Base-by-base conservation (phyloP, 2,888 invertebrate genomes). In the Ophion slaviceki region DNA sequence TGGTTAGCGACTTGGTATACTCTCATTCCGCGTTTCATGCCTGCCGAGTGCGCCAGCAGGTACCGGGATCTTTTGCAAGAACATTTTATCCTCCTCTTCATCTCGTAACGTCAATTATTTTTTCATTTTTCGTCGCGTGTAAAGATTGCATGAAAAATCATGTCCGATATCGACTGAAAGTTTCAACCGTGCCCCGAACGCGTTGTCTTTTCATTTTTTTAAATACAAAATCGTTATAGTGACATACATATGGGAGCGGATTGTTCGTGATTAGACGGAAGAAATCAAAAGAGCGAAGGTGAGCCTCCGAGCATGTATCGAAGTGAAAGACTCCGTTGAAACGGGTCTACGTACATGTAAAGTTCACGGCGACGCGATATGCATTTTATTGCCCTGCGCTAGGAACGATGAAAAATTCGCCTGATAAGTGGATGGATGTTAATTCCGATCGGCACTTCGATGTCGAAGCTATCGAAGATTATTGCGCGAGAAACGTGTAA, bases 11-110 rank as follows among this genome's bases (percentile, higher is more conserved):
- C 24, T 45, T 24, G 53, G 64, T 64, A 45, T 36, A 79, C 61
- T 66, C 76, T 83, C 83, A 61, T 77, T 80, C 83, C 62, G 76
- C 80, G 68, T 76, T 77, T 68, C 36, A 59, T 61, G 77, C 59
- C 72, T 67, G 80, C 36, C 74, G 77, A 72, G 74, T 59, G 80
- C 40, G 71, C 76, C 57, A 59, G 64, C 66, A 71, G 72, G 76
- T 83, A 64, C 77, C 72, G 47, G 68, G 72, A 70, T 75, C 40
- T n/a, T 75, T 76, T 20, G 14, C 7, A 40, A 40, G 32, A 32
- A 66, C 57, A 66, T 53, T 32, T 45, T 24, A 20, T 62, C 68
- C 53, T 62, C 32, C 11, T 4, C 20, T 45, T 10, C 57, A 5
- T 57, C n/a, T 57, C n/a, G 57, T n/a, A 57, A 57, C 53, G 53